Evolutionary conservation across 1,140 invertebrate species (phyloP).

Genomic region (Ganaspis sp.): DNA sequence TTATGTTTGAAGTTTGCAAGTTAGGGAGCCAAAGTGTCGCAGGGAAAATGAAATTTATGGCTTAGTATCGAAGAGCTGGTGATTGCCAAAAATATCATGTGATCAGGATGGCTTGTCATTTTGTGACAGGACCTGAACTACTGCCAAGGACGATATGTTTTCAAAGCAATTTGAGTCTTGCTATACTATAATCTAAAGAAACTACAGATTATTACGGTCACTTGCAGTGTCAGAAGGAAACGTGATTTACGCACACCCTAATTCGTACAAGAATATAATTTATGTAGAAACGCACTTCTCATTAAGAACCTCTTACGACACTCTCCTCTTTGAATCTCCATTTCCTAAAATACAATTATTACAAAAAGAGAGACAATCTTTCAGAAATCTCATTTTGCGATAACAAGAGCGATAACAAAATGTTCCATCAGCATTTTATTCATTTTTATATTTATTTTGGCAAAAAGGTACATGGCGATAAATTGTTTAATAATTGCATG

Average conservation of each 20-base stretch:
- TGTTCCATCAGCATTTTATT: no score
- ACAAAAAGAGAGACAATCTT: neutral
- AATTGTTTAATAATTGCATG: no score
- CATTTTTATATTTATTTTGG: no score
- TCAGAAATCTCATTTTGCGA: no score
- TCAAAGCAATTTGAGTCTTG: neutral
- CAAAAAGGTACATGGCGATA: no score
- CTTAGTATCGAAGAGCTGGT: neutral
- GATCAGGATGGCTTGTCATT: conserved; percentile 5
- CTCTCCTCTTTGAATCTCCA: neutral
- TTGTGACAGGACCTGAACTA: conserved; percentile 6
- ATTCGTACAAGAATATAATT: conserved; percentile 28
- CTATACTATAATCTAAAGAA: conserved; percentile 27
- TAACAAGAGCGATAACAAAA: no score
- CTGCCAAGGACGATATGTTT: conserved; percentile 21
- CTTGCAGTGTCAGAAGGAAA: conserved; percentile 12
- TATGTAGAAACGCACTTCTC: conserved; percentile 16
- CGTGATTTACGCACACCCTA: conserved; percentile 8
- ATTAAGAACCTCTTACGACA: neutral
- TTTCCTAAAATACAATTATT: neutral
- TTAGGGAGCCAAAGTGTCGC: neutral
- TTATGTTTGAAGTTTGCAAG: neutral
- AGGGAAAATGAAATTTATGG: neutral
- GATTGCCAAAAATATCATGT: conserved; percentile 26
- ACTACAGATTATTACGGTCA: conserved; percentile 23